phyloP scores from a whole-genome alignment of 2,888 invertebrate genomes.

The Lucinisca nassula region DNA sequence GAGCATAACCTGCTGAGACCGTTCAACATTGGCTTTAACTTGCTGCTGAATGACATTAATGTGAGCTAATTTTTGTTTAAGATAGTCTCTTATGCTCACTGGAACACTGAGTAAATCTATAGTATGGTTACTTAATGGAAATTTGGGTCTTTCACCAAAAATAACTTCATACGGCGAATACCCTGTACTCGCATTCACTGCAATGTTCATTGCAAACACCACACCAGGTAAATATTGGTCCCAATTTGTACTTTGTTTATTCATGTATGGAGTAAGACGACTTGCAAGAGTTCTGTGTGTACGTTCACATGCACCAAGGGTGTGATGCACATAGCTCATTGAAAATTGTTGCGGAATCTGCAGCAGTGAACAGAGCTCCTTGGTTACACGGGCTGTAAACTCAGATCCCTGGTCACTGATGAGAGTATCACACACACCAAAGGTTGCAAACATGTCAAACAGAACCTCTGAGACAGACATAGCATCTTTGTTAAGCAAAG shows the following conservation, averaged over 20 bases:
- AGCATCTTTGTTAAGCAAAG: slow-evolving; percentile 51
- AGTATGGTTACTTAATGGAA: slow-evolving; percentile 33
- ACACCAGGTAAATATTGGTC: slow-evolving; percentile 29
- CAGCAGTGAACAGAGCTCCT: slow-evolving; percentile 50
- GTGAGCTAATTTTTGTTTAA: neutral
- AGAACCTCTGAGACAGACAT: slow-evolving; percentile 45
- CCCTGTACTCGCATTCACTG: slow-evolving; percentile 43
- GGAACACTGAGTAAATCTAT: neutral
- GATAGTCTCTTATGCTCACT: slow-evolving; percentile 5
- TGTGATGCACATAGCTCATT: slow-evolving; percentile 45
- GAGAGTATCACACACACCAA: slow-evolving; percentile 45
- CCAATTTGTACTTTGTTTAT: slow-evolving; percentile 37
- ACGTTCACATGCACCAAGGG: slow-evolving; percentile 24
- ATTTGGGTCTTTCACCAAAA: slow-evolving; percentile 49
- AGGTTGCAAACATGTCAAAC: slow-evolving; percentile 42
- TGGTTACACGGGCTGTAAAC: slow-evolving; percentile 51
- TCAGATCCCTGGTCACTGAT: slow-evolving; percentile 52
- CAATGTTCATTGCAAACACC: slow-evolving; percentile 61
- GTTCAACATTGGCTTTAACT: slow-evolving; percentile 6
- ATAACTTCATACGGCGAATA: slow-evolving; percentile 65
- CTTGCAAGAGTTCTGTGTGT: slow-evolving; percentile 43
- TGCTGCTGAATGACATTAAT: neutral
- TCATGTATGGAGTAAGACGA: slow-evolving; percentile 55
- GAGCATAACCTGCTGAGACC: slow-evolving; percentile 4
- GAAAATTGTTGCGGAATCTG: slow-evolving; percentile 51